A percentile compares a stretch with the other conserved stretches of the same genome.
phyloP scores from a whole-genome alignment of 2,113 vertebrate genomes.

The Ochotona princeps region DNA sequence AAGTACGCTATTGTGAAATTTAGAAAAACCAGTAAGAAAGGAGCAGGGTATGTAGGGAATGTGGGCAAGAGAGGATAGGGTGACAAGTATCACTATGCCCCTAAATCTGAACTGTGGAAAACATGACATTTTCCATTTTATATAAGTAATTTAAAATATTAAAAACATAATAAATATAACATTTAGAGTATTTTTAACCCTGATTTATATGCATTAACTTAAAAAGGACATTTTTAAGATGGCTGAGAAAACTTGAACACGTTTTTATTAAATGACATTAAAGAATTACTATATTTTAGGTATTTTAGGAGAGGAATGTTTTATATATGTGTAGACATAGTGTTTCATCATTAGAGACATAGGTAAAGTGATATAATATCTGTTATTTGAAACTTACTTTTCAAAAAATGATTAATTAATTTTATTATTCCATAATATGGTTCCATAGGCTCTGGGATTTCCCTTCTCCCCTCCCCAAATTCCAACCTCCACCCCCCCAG shows the following conservation, averaged over 20 bases:
- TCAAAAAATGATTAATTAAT: too few species aligned
- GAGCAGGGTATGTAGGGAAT: too few species aligned
- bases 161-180: neutral
- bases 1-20: too few species aligned
- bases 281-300: neutral
- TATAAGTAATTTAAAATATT: neutral
- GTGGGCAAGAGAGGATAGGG: too few species aligned
- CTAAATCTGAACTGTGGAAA: too few species aligned
- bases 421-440: too few species aligned
- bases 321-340: neutral
- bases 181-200: neutral
- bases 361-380: neutral
- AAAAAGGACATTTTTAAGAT: slow-evolving; percentile 2
- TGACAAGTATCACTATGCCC: too few species aligned
- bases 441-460: too few species aligned
- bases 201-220: slow-evolving; percentile 4
- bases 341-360: neutral
- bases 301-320: neutral
- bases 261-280: neutral
- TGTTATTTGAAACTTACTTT: neutral
- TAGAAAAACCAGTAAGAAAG: too few species aligned
- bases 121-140: too few species aligned
- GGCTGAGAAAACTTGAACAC: slow-evolving; percentile 16
- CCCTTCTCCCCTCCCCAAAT: too few species aligned
- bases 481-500: too few species aligned